phyloP scores from a whole-genome alignment of 2,888 invertebrate species.

The Cosmia trapezina region DNA sequence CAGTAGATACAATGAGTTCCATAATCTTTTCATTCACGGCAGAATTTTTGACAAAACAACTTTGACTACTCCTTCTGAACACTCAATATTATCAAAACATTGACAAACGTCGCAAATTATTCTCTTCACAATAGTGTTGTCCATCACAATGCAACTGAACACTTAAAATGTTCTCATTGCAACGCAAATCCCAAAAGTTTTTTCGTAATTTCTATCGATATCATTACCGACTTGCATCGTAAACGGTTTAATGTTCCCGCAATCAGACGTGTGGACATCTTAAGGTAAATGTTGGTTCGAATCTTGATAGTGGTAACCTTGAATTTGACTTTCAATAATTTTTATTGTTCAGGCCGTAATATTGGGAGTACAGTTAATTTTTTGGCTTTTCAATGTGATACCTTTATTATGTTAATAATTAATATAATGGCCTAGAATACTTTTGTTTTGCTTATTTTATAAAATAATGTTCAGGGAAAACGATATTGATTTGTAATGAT shows the following conservation, averaged over 20 bases:
- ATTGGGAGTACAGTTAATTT: background rate
- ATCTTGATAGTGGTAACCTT: constrained; percentile 36
- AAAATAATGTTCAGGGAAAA: too few relatives aligned
- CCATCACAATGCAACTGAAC: constrained; percentile 4
- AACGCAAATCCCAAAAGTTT: background rate
- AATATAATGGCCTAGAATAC: background rate
- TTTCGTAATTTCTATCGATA: constrained; percentile 31
- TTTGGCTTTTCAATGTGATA: background rate
- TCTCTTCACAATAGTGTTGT: constrained; percentile 1
- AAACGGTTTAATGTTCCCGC: constrained; percentile 40
- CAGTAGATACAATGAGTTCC: background rate
- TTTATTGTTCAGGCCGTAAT: background rate
- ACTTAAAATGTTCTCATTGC: constrained; percentile 17
- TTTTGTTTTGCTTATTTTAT: too few relatives aligned
- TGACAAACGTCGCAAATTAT: background rate
- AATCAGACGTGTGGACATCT: constrained; percentile 30
- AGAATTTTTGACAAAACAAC: background rate
- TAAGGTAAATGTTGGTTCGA: constrained; percentile 23
- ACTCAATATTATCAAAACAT: constrained; percentile 1
- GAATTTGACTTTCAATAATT: constrained; percentile 2
- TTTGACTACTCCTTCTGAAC: background rate
- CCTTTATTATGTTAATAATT: background rate
- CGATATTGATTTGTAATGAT: constrained; percentile 10
- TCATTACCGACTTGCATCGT: constrained; percentile 25
- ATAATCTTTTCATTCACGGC: constrained; percentile 5